Evolutionary conservation across 2,888 invertebrate genomes (phyloP), one percentile per base, ranked within the genome.

Genomic region (Epinotia demarniana): DNA sequence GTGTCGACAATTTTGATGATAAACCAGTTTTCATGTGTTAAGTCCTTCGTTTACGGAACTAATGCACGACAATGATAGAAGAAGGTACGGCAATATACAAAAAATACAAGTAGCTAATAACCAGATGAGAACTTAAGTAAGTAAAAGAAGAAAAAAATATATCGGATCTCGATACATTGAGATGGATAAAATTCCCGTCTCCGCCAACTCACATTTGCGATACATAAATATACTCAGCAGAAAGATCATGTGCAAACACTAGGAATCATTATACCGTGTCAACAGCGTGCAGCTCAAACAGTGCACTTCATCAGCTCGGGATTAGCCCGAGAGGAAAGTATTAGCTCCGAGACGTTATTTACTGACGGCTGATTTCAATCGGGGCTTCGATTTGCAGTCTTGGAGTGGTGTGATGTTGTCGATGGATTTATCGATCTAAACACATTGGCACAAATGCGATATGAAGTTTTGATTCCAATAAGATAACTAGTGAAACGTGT

Each of bases 291-390:
- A 75, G 67, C 63, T 83, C 80, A 79, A 80, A 81, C 79, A 78
- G 78, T 76, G 80, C 79, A 80, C 84, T 81, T 88, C 86, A 85
- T 89, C 88, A 86, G 83, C 81, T 80, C 80, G 80, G 83, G 91
- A 92, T 92, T 92, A 92, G 89, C 90, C 89, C 91, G 92, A 88
- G 81, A 84, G 87, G 89, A 91, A 92, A 92, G 92, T 92, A 92
- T 92, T 92, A 92, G 89, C 87, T 89, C 86, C 85, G 86, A 90
- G 89, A 89, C 88, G 89, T 85, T 92, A 92, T 93, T 93, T 93
- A 92, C 92, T 84, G 87, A 83, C 81, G 85, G 81, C 89, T 91
- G 91, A 91, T 92, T 93, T 90, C 92, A 92, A 92, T 92, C 90
- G 89, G 81, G 82, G 66, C 86, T 90, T 89, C 90, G 89, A 91